phyloP scores from a whole-genome alignment of 2,888 invertebrate species.

The Microctonus aethiopoides region DNA sequence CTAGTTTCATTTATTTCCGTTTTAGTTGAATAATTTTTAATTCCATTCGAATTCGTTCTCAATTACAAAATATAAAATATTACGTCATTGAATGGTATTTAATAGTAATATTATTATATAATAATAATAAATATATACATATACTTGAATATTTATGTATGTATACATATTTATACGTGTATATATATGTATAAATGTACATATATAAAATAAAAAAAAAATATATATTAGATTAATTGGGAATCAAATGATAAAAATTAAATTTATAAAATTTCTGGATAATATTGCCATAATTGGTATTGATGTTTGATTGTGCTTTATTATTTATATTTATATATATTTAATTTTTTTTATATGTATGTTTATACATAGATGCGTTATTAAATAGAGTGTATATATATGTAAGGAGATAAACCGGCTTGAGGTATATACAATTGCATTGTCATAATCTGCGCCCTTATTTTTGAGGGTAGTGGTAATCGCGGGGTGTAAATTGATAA shows the following conservation, averaged over 20 bases:
- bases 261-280: too few species aligned
- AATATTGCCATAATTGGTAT: too few species aligned
- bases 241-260: too few species aligned
- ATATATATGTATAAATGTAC: too few species aligned
- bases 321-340: neutral
- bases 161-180: neutral
- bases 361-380: slow-evolving; percentile 12
- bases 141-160: slow-evolving; percentile 5
- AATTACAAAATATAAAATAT: slow-evolving; percentile 42
- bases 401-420: slow-evolving; percentile 18
- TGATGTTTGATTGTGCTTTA: too few species aligned
- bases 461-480: neutral
- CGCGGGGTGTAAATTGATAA: slow-evolving; percentile 24
- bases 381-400: slow-evolving; percentile 22
- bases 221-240: too few species aligned
- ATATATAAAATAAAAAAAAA: too few species aligned
- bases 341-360: too few species aligned
- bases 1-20: slow-evolving; percentile 65
- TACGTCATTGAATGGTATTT: slow-evolving; percentile 20
- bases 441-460: neutral
- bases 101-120: slow-evolving; percentile 16
- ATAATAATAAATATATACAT: slow-evolving; percentile 1
- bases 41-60: slow-evolving; percentile 58
- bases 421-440: neutral
- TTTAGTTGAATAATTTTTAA: slow-evolving; percentile 60